Evolutionary conservation across 2,113 vertebrate genomes (phyloP).

Genomic region (Channa argus): DNA sequence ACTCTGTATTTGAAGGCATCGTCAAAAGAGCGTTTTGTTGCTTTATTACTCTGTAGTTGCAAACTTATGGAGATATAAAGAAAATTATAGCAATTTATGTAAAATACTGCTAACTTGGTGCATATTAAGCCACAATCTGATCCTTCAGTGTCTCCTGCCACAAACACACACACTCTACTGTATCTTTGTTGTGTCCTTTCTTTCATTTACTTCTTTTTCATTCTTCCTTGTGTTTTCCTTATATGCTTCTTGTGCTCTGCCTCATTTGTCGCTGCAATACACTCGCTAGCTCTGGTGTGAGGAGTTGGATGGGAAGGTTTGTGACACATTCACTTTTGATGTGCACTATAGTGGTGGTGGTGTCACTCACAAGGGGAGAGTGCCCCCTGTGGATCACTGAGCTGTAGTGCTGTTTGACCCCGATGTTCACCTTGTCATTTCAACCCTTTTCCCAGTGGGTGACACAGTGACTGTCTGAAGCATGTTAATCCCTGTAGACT

Average conservation of each 20-base stretch:
- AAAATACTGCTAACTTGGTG: background rate
- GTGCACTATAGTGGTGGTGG: constrained; percentile 64
- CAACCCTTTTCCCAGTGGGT: background rate
- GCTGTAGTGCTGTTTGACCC: constrained; percentile 56
- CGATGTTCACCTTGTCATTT: constrained; percentile 16
- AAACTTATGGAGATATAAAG: background rate
- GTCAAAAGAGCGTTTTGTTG: too few relatives aligned
- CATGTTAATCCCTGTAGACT: constrained; percentile 20
- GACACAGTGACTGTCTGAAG: constrained; percentile 9
- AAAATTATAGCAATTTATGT: background rate
- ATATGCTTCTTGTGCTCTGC: constrained; percentile 23
- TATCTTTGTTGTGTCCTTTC: background rate
- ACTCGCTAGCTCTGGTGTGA: constrained; percentile 90
- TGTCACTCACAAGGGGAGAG: constrained; percentile 37
- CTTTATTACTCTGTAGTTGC: too few relatives aligned
- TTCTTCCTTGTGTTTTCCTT: constrained; percentile 35
- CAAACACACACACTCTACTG: background rate
- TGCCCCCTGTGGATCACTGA: constrained; percentile 33
- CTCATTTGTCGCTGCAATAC: constrained; percentile 83
- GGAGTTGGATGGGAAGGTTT: constrained; percentile 87
- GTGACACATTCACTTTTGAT: constrained; percentile 70
- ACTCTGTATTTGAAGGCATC: too few relatives aligned
- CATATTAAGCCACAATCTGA: background rate
- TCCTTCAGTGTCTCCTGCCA: background rate
- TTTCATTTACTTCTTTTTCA: constrained; percentile 34